Evolutionary conservation across 2,797 vertebrate species (phyloP), one percentile per base, ranked within the genome.

Genomic region (Sebastiscus tertius): DNA sequence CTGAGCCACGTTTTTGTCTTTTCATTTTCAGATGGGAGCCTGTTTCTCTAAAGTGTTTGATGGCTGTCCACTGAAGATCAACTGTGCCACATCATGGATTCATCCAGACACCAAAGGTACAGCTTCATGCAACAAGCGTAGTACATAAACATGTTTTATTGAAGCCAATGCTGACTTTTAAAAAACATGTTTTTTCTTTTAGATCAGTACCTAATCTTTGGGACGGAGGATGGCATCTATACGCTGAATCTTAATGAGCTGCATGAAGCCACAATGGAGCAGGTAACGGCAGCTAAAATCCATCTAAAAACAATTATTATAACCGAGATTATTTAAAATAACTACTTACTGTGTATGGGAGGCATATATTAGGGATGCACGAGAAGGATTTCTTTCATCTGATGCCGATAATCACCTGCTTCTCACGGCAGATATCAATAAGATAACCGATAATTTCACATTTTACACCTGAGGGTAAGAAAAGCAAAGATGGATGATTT

Each of bases 11-110:
- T 20, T 83, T 60, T 49, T 49, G 46, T 0, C 76, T 58, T 82
- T 63, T 61, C 10, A 12, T 42, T 83, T 83, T 82, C 95, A 99
- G 98, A 99, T 99, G 98, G 98, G 98, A 87, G 98, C 98, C 0
- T 99, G 98, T 91, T 99, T 99, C 95, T 99, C 98, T 52, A 99
- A 99, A 95, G 98, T 99, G 78, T 99, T 99, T 91, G 98, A 99
- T 87, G 99, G 99, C 65, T 99, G 99, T 84, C 98, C 99, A 73
- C 94, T 99, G 93, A 99, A 99, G 94, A 98, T 99, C 88, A 99
- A 97, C 93, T 99, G 98, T 94, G 99, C 98, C 79, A 99, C 99
- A 0, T 99, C 99, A 0, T 99, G 99, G 99, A 99, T 99, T 92
- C 98, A 99, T 88, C 99, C 98, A 36, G 98, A 99, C 84, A 99